Percentiles rank a stretch among this genome's conserved stretches.
Conservation (phyloP, 2,797 vertebrate species). For the Lutjanus argentimaculatus region DNA sequence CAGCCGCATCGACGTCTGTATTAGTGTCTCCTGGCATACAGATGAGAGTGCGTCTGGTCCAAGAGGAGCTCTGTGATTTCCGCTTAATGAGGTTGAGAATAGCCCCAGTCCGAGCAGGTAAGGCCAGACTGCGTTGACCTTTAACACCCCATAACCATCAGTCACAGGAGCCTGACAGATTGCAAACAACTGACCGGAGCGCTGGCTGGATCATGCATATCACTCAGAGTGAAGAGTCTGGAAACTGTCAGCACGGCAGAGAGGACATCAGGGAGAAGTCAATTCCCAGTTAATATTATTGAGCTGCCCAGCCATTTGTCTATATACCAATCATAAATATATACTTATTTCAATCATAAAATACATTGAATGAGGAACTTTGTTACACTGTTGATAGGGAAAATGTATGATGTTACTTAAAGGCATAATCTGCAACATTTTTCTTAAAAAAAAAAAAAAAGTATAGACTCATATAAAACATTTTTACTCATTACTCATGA, state of each 20-base stretch:
- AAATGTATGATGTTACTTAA: not conserved
- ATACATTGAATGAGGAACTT: not conserved
- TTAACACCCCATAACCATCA: slow-evolving; percentile 60
- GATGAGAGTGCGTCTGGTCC: slow-evolving; percentile 62
- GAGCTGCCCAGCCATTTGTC: not conserved
- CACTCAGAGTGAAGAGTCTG: slow-evolving; percentile 16
- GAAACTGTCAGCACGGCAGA: not conserved
- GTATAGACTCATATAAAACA: no score
- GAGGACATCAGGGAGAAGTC: slow-evolving; percentile 7
- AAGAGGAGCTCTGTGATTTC: slow-evolving; percentile 59
- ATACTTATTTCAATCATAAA: not conserved
- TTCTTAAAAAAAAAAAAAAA: no score
- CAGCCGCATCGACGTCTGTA: slow-evolving; percentile 60
- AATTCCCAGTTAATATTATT: slow-evolving; percentile 25
- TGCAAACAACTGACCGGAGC: slow-evolving; percentile 47
- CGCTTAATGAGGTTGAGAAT: slow-evolving; percentile 75
- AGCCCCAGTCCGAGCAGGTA: slow-evolving; percentile 53
- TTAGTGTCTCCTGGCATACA: slow-evolving; percentile 67
- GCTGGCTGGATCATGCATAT: not conserved
- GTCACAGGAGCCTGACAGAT: slow-evolving; percentile 56
- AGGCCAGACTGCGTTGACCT: slow-evolving; percentile 64
- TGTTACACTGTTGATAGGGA: not conserved
- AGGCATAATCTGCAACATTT: no score
- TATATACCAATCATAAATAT: not conserved
- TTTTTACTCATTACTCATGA: no score